Base-by-base conservation (phyloP, 2,113 vertebrate species). In the Gallinago undulata region DNA sequence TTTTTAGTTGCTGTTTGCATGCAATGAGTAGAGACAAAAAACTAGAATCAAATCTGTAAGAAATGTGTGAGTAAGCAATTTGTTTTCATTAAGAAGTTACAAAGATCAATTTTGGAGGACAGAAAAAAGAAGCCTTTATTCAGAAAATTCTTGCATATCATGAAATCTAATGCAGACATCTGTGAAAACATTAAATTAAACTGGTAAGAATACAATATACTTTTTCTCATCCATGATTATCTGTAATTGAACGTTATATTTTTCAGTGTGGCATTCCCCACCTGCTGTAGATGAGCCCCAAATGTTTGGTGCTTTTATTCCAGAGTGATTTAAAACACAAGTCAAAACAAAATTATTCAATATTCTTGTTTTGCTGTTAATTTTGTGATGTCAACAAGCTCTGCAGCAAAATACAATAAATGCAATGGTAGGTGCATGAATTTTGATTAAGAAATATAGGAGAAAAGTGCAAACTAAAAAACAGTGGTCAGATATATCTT, bases 11-110 rank as follows among this genome's bases (percentile, higher is more conserved):
- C 39, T 87, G 22, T 28, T 59, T 19, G 37, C 31, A 35, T 79
- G 30, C n/a, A 31, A 4, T 11, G n/a, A 9, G 67, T 37, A 57
- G 51, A 57, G 30, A 37, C 10, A 39, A 55, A 80, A 43, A 10
- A 30, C 9, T 1, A 18, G 41, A 67, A 11, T 37, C 0, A 0
- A 39, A 37, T 15, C 14, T 30, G 1, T 24, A 14, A 75, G 33
- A 57, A 45, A 50, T 43, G 9, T 41, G 39, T 93, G n/a, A 17
- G 37, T 64, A 63, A 57, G 27, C 16, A 73, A 4, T n/a, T 45
- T 11, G 35, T 80, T 43, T 80, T 53, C 63, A n/a, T 21, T 48
- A 10, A 68, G 19, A 45, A 10, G 21, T 10, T 35, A 72, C 10
- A 41, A 43, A 56, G 39, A 25, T 39, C 2, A 5, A 15, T 83